Evolutionary conservation across 1,140 invertebrate genomes (phyloP), one percentile per base, ranked within the genome.

Genomic region (Cylas formicarius): DNA sequence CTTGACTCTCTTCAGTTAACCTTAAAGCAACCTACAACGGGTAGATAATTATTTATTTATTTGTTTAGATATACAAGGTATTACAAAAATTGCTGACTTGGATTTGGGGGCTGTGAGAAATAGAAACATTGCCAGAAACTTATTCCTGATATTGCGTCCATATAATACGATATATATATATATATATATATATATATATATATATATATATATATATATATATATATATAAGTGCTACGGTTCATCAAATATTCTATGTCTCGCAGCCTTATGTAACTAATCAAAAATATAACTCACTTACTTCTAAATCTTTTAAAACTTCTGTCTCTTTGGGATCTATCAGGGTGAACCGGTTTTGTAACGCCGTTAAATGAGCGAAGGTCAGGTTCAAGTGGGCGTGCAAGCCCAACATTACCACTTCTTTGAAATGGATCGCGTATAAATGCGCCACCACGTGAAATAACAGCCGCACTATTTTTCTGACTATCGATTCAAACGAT

Each of bases 381-480:
- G 96, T 87, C 70, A 90, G 86, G 76, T 95, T 95, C 66, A 95
- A 80, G 72, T 96, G 90, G 61, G 88, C 81, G 72, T 96, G 91
- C 58, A 97, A 77, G 59, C 85, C 84, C 63, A 97, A 79, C 56
- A 90, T 76, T 59, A 90, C 84, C 58, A 97, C 81, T 73, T 96
- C 89, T 71, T 86, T 81, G 74, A 96, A 97, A 80, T 98, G 95
- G 71, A 86, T 86, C 70, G 95, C 90, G 75, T 97, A 97, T 63
- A 97, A 78, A 74, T 98, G 94, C 64, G 93, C 91, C 75, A 97
- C 77, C 62, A 97, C 91, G 71, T 97, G 93, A 76, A 94, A 97
- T 72, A 97, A 78, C 71, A 95, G 80, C 65, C 89, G 84, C 70
- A 94, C 81, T 66, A 97, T 95, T 72, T 94, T 95, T 69, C 92